These are phyloP conservation scores for Ryuthela nishihirai DNA, from an alignment of 2,888 invertebrate species.

Conservation along the genomic window DNA sequence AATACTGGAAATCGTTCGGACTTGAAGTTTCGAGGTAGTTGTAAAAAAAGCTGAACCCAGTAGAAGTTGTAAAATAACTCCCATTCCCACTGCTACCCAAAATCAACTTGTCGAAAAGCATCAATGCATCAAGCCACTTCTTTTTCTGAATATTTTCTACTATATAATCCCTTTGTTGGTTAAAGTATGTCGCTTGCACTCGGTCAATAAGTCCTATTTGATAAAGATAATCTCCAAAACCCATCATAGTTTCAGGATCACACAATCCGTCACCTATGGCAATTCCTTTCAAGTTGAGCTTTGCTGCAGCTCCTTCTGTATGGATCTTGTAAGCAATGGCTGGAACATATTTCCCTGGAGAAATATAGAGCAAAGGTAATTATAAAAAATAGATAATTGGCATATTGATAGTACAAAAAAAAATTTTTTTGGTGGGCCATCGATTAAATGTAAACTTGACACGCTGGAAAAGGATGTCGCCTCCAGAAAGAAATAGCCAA, in stretches of 20 bases:
- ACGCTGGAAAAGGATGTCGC: no score
- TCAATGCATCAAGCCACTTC: no score
- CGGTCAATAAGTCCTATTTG: conserved; percentile 47
- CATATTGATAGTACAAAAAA: no score
- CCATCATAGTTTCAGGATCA: conserved; percentile 45
- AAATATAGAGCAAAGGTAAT: no score
- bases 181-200: conserved; percentile 42
- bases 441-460: no score
- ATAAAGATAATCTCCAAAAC: conserved; percentile 52
- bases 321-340: conserved; percentile 71
- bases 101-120: no score
- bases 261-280: conserved; percentile 46
- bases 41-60: conserved; percentile 71
- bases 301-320: conserved; percentile 59
- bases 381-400: no score
- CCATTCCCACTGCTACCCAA: no score
- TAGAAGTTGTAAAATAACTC: conserved; percentile 65
- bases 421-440: no score
- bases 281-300: conserved; percentile 63
- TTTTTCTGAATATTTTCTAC: no score
- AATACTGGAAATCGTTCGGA: conserved; percentile 53
- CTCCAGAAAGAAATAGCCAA: no score
- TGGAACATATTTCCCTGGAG: conserved; percentile 67
- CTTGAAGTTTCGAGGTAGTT: conserved; percentile 62
- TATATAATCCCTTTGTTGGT: conserved; percentile 38